Evolutionary conservation across 2,888 invertebrate species (phyloP).

Genomic region (Leucania comma): DNA sequence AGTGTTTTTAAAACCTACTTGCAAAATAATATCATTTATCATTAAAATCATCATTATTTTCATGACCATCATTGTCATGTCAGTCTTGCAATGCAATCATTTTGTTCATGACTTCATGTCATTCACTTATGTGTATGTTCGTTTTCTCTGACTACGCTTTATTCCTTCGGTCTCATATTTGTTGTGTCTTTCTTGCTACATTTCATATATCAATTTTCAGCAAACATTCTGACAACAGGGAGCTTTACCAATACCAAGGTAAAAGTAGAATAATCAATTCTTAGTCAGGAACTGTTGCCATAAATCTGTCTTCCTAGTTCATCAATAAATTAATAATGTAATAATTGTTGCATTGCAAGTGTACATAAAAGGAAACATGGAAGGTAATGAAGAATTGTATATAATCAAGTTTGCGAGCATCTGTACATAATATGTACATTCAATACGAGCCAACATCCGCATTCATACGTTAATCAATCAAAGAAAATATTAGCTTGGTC

Average conservation of each 20-base stretch:
- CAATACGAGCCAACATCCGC: constrained; percentile 48
- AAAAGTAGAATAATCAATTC: neutral
- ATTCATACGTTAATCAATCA: constrained; percentile 54
- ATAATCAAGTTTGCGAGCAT: constrained; percentile 41
- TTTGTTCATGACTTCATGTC: neutral
- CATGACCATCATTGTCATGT: neutral
- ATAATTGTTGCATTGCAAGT: constrained; percentile 29
- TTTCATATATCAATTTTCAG: neutral
- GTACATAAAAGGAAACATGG: constrained; percentile 48
- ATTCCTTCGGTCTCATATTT: neutral
- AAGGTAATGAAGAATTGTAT: constrained; percentile 60
- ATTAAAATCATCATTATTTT: neutral
- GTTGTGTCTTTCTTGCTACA: neutral
- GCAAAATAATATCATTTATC: too few species aligned
- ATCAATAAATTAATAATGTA: constrained; percentile 28
- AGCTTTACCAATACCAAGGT: too few species aligned
- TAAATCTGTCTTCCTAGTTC: constrained; percentile 12
- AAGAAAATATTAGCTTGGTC: constrained; percentile 50
- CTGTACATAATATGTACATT: constrained; percentile 36
- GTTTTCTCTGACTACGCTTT: neutral
- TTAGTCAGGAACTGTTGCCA: neutral
- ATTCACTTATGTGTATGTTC: neutral
- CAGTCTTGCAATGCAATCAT: neutral
- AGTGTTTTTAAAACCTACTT: too few species aligned
- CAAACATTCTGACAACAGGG: neutral